Evolutionary conservation across 2,113 vertebrate genomes (phyloP), one percentile per base, ranked within the genome.

Genomic region (Okapia johnstoni): DNA sequence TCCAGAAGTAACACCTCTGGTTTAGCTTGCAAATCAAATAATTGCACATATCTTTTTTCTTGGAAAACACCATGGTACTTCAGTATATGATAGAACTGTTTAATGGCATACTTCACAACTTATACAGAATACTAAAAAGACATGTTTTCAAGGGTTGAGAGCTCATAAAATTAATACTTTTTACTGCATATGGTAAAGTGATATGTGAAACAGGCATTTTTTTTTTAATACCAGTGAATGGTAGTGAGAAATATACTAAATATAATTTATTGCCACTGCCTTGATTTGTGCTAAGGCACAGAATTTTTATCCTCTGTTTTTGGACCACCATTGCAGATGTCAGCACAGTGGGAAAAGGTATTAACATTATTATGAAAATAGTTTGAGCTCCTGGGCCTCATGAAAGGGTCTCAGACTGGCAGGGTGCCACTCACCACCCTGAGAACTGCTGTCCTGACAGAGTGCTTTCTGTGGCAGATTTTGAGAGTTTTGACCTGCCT

Each of bases 401-500:
- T 28, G 25, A 33, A 48, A 81, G 83, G 33, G 15, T 26, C 60
- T 77, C 26, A 3, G 57, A 46, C 36, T 21, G 40, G 30, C 9
- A 40, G 48, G 30, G 11, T 7, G 33, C 48, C 8, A 6, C 70
- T 7, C 40, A 70, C 13, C 7, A 2, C 2, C 2, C 48, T 40
- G 33, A 70, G n/a, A 58, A 46, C 23, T 21, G 9, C 23, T 40
- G 3, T 13, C 26, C 76, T 96, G 94, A 97, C 6, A 3, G 10
- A 88, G 36, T 25, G 4, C 21, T 43, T 91, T 50, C 63, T 33
- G 63, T 92, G 43, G 94, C 96, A 99, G 99, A 99, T 8, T 99
- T 98, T 94, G 99, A 99, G 94, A 98, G 88, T 84, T 99, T 99
- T 87, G 98, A 99, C 66, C 95, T 99, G 94, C 98, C 98, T 80